phyloP scores from a whole-genome alignment of 2,113 vertebrate genomes.

The Dromas ardeola region DNA sequence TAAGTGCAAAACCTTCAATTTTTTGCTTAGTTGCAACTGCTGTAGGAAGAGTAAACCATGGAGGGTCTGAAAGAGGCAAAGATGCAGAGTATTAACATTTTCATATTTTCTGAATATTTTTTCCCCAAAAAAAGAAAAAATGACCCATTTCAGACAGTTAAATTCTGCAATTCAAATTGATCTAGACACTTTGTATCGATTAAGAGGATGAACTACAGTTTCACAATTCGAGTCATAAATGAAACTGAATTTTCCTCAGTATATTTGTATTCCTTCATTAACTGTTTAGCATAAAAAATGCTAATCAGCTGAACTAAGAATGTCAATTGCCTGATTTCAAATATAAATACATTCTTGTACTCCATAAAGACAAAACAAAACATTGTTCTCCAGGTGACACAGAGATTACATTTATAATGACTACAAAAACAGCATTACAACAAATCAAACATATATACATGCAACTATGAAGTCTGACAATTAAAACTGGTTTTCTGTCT shows the following conservation, averaged over 20 bases:
- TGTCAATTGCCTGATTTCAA: neutral
- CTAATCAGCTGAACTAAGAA: neutral
- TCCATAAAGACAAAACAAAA: neutral
- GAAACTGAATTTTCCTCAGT: neutral
- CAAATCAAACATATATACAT: neutral
- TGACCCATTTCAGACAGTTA: neutral
- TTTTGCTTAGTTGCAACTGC: too few relatives aligned
- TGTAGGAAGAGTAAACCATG: neutral
- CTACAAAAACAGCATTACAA: neutral
- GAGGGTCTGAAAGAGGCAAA: neutral
- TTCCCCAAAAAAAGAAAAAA: neutral
- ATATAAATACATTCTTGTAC: neutral
- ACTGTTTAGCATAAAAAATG: neutral
- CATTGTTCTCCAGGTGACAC: neutral
- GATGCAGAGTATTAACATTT: neutral
- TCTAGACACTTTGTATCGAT: neutral
- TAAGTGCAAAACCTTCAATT: neutral
- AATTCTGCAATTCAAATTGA: neutral
- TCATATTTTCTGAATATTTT: neutral
- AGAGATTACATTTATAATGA: neutral
- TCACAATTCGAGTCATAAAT: neutral
- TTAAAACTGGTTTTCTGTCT: neutral
- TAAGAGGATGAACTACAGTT: neutral
- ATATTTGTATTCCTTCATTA: neutral
- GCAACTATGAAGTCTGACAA: neutral